Evolutionary conservation across 2,888 invertebrate species (phyloP).

Genomic region (Podotricha telesiphe): DNA sequence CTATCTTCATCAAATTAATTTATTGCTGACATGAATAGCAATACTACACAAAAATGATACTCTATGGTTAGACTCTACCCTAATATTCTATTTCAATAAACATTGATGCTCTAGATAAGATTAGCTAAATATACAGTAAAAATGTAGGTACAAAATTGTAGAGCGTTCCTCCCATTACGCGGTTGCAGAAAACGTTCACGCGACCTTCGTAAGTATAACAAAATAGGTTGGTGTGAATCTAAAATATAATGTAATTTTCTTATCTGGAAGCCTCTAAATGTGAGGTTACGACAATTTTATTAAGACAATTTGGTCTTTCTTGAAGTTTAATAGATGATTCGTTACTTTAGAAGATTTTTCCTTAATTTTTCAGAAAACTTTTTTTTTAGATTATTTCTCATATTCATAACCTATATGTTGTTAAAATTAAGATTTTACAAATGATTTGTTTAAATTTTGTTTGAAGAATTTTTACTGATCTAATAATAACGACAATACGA

Average conservation of each 20-base stretch:
- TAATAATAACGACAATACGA: too few relatives aligned
- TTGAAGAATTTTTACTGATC: too few relatives aligned
- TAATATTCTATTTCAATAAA: constrained; percentile 6
- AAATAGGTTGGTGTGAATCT: constrained; percentile 24
- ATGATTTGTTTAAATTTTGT: too few relatives aligned
- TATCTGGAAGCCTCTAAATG: constrained; percentile 8
- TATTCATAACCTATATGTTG: too few relatives aligned
- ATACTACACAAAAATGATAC: not conserved
- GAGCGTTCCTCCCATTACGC: not conserved
- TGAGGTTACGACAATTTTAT: constrained; percentile 20
- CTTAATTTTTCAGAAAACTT: not conserved
- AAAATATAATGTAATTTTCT: constrained; percentile 27
- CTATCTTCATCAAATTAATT: too few relatives aligned
- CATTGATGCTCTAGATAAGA: not conserved
- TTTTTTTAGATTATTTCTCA: too few relatives aligned
- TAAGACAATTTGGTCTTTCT: constrained; percentile 16
- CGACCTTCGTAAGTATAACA: constrained; percentile 6
- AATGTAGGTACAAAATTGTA: not conserved
- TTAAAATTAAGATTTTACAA: too few relatives aligned
- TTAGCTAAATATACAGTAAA: constrained; percentile 1
- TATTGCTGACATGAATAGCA: too few relatives aligned
- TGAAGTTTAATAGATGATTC: not conserved
- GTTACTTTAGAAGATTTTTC: constrained; percentile 1
- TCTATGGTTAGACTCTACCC: not conserved
- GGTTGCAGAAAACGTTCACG: constrained; percentile 20